Conservation (phyloP, 2,797 vertebrate species). For the Luscinia luscinia region DNA sequence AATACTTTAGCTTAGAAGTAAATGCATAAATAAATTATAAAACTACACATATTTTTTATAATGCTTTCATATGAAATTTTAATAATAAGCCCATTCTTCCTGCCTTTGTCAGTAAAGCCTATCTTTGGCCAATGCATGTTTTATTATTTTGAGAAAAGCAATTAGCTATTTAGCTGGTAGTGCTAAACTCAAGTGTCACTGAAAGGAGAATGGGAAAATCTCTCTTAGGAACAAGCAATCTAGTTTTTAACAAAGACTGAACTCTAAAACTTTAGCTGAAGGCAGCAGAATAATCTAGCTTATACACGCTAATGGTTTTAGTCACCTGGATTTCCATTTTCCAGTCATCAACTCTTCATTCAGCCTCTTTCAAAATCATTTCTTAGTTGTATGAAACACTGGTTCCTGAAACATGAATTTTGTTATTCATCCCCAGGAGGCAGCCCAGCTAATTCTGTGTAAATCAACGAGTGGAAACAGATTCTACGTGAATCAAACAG, state of each 20-base stretch:
- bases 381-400: background rate
- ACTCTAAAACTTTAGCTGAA: background rate
- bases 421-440: background rate
- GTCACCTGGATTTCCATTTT: background rate
- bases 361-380: background rate
- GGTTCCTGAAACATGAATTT: background rate
- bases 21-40: conserved; percentile 19
- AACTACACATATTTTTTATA: conserved; percentile 6
- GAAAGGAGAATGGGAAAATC: conserved; percentile 12
- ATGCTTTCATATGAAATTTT: conserved; percentile 12
- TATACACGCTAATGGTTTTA: background rate
- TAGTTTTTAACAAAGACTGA: conserved; percentile 9
- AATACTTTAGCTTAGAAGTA: background rate
- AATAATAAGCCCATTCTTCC: conserved; percentile 13
- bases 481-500: background rate
- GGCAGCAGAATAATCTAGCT: background rate
- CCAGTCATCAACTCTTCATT: background rate
- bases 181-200: conserved; percentile 49
- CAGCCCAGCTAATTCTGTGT: background rate
- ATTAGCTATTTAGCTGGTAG: conserved; percentile 66
- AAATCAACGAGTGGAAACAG: background rate
- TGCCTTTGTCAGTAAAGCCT: background rate
- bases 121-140: background rate
- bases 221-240: conserved; percentile 38
- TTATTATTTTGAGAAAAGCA: conserved; percentile 53